A percentile compares a stretch with the other conserved stretches of the same genome.
Conservation (phyloP, 2,113 vertebrate species). For the Eonycteris spelaea region DNA sequence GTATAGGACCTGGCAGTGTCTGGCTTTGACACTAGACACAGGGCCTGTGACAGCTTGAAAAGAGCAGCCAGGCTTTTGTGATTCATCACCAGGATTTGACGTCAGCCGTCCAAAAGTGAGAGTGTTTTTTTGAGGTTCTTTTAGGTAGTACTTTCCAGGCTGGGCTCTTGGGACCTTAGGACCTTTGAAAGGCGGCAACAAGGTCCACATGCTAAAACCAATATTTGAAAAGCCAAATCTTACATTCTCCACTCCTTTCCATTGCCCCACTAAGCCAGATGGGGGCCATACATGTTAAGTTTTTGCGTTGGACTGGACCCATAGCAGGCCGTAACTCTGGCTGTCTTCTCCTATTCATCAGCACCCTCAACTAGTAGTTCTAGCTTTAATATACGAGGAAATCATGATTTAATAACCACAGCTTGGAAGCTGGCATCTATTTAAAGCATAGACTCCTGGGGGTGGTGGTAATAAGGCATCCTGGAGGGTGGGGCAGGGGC, state of each 20-base stretch:
- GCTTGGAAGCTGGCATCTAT: background rate
- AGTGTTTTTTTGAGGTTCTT: background rate
- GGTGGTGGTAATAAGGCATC: background rate
- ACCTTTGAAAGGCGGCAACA: background rate
- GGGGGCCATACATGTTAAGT: background rate
- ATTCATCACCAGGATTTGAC: background rate
- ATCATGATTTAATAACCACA: background rate
- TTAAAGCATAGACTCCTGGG: background rate
- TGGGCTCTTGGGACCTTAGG: background rate
- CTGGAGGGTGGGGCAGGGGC: background rate
- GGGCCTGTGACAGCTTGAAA: background rate
- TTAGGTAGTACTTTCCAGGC: background rate
- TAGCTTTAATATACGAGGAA: background rate
- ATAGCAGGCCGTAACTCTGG: background rate
- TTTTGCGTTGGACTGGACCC: background rate
- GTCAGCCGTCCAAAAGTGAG: background rate
- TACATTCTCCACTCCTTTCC: background rate
- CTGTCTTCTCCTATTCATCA: background rate
- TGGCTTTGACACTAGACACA: background rate
- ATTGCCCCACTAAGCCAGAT: background rate
- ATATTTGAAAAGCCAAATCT: background rate
- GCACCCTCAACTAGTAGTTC: background rate
- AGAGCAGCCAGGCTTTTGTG: conserved; percentile 29
- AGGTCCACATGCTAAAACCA: background rate
- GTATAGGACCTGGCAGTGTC: background rate